Base-by-base conservation (phyloP, 1,140 invertebrate species). In the Carposina sasakii region DNA sequence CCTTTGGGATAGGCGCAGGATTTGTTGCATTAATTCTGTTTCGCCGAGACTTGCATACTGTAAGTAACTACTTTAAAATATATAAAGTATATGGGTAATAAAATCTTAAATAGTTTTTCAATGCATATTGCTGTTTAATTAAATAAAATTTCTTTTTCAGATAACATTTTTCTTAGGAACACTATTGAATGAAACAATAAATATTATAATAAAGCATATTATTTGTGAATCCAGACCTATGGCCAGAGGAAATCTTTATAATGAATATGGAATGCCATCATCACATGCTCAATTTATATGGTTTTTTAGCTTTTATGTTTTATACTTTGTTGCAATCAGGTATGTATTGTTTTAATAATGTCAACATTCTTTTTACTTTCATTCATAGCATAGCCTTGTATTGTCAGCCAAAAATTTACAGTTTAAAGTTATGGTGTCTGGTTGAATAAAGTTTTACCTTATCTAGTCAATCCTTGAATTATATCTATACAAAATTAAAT, bases 181-280 rank as follows among this genome's bases (percentile, higher is more conserved):
- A 52, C 60, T 93, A 52, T 63, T 94, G 19, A 96, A 95, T 87
- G 94, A 97, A 85, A 62, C 86, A 24, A 62, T 94, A 24, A 97
- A 97, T 84, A 90, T 91, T 78, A 81, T 92, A 59, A 81, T 96
- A 26, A 98, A 98, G 78, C 90, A 95, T 76, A 87, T 89, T 30
- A 93, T 97, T 60, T 89, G 90, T 73, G 93, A 97, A 86, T 84
- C 89, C 36, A 88, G 95, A 66, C 96, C 96, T 41, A 73, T 93
- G 51, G 81, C 77, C 55, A 85, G 92, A 67, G 86, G 89, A 60
- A 74, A 87, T 58, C 71, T 95, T 22, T 93, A 92, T 65, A 91
- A 91, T 61, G 94, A 97, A 86, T 96, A 96, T 90, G 95, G 95
- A 65, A 98, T 98, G 96, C 96, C 96, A 36, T 97, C 95, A 19